Evolutionary conservation across 2,797 vertebrate genomes (phyloP).

Genomic region (Micropoecilia bifurca): DNA sequence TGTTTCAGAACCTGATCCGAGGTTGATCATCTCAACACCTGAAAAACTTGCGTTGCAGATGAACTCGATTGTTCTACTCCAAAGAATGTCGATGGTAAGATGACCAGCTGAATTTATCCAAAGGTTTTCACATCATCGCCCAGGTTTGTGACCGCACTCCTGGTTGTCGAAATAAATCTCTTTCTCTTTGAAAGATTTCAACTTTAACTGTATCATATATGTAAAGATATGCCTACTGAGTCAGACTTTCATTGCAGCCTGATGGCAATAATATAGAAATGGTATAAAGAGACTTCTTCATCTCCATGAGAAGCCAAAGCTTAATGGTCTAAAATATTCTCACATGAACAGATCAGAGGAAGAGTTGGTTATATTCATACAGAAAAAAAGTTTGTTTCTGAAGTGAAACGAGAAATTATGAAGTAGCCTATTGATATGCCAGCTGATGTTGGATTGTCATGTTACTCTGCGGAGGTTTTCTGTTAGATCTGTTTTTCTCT

Average conservation of each 20-base stretch:
- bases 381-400: neutral
- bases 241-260: neutral
- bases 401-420: too few species aligned
- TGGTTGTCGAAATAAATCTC: neutral
- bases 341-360: neutral
- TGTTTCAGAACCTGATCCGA: constrained; percentile 1
- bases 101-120: too few species aligned
- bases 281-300: neutral
- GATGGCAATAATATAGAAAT: neutral
- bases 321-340: neutral
- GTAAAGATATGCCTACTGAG: neutral
- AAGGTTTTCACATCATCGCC: neutral
- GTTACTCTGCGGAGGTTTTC: neutral
- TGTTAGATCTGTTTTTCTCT: neutral
- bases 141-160: neutral
- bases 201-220: neutral
- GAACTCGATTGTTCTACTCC: neutral
- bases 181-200: neutral
- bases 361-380: neutral
- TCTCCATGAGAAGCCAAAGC: neutral
- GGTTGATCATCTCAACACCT: neutral
- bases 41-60: neutral
- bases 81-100: neutral
- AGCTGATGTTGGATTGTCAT: neutral
- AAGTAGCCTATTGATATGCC: too few species aligned